Base-by-base conservation (phyloP, 2,888 invertebrate genomes). In the Cetonia aurata region DNA sequence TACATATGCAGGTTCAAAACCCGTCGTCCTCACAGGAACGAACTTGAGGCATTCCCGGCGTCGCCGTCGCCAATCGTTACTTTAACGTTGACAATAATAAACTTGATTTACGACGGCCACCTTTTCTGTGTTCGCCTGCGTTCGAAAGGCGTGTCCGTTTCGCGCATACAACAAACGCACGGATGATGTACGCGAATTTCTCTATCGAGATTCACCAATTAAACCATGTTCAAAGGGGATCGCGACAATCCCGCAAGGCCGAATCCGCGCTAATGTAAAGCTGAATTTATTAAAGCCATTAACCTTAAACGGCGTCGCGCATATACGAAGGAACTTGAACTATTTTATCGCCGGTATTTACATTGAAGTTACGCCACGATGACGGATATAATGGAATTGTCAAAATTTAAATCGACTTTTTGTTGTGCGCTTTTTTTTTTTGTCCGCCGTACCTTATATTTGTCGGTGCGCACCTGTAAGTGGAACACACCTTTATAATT, bases 241-340 rank as follows among this genome's bases (percentile, higher is more conserved):
- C 25, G 25, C 6, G 33, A 9, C 13, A n/a, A 19, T 25, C n/a
- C 13, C 13, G 4, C 55, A 33, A 56, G 55, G 55, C 9, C 55
- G 37, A n/a, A 33, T 56, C 25, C 55, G n/a, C 13, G 37, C 55
- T 9, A 56, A 56, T 8, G 10, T 56, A 48, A 48, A 48, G 48
- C 48, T 15, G 37, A 12, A 56, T 56, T 53, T 56, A 15, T 37
- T 31, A 56, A 56, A 15, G 48, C 31, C 60, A 31, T 48, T 60
- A 60, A 60, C 60, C 60, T 60, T 60, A 60, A 60, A 48, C 31
- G 31, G 46, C 31, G 46, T 13, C 25, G 31, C n/a, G n/a, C n/a
- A n/a, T n/a, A n/a, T 42, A 17, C 13, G 48, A 46, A 59, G 33
- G 60, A 60, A 60, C 60, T 60, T 60, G 60, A 60, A 60, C 60